Evolutionary conservation across 2,797 vertebrate species (phyloP).

Genomic region (Tolypeutes matacus): DNA sequence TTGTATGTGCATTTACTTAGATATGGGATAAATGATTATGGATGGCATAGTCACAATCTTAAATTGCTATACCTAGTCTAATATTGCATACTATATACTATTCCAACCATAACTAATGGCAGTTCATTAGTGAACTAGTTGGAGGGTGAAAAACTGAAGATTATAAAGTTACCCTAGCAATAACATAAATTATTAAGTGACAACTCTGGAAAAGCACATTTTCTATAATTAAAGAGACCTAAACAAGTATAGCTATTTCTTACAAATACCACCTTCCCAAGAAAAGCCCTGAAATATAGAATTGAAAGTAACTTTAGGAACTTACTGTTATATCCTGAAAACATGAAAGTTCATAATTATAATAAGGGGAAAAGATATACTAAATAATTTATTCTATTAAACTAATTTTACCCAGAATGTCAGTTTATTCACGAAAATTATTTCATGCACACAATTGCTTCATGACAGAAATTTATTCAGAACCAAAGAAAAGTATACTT

Average conservation of each 20-base stretch:
- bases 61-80: not conserved
- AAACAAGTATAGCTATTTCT: not conserved
- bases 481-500: constrained; percentile 4
- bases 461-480: not conserved
- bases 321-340: not conserved
- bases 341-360: not conserved
- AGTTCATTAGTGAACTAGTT: not conserved
- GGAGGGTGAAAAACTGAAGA: not conserved
- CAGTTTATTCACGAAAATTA: constrained; percentile 8
- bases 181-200: not conserved
- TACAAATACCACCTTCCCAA: not conserved
- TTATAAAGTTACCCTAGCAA: not conserved
- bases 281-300: not conserved
- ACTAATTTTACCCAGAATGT: not conserved
- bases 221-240: not conserved
- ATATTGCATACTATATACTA: not conserved
- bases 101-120: not conserved
- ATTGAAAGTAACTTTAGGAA: not conserved
- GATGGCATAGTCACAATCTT: not conserved
- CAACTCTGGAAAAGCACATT: not conserved
- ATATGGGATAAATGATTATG: not conserved
- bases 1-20: not conserved
- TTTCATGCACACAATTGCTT: not conserved
- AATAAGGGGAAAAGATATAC: not conserved
- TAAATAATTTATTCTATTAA: constrained; percentile 3